These are phyloP conservation scores for Drosophila mojavensis DNA, from an alignment of 1,140 invertebrate genomes.

Conservation along the genomic window DNA sequence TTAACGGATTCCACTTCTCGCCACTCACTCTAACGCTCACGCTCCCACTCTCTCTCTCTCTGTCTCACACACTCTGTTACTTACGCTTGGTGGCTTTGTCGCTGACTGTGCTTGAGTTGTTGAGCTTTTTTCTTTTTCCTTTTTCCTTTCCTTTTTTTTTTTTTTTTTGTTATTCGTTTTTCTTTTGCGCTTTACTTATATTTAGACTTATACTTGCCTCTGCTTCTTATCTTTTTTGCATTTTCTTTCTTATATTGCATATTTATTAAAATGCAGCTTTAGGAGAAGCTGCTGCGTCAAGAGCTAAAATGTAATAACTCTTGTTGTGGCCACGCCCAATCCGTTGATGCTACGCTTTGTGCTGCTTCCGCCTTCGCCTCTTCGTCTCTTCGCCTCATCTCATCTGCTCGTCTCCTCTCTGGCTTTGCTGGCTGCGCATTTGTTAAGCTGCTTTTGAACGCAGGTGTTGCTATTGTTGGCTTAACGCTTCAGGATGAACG, in stretches of 20 bases:
- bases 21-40: neutral
- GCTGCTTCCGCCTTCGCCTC: constrained; percentile 5
- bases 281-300: constrained; percentile 35
- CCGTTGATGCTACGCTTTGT: neutral
- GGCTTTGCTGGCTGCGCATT: constrained; percentile 44
- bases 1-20: neutral
- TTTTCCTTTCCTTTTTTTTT: no score
- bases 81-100: constrained; percentile 48
- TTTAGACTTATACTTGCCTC: constrained; percentile 32
- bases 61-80: neutral
- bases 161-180: neutral
- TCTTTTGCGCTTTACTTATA: constrained; percentile 38
- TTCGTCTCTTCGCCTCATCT: neutral
- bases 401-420: constrained; percentile 1
- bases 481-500: constrained; percentile 58
- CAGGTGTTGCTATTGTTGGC: constrained; percentile 79
- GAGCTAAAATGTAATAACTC: constrained; percentile 80
- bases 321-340: constrained; percentile 58
- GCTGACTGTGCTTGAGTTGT: constrained; percentile 53
- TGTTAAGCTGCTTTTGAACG: constrained; percentile 79
- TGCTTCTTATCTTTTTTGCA: constrained; percentile 11
- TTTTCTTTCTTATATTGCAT: constrained; percentile 64
- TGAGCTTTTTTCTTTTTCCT: constrained; percentile 12
- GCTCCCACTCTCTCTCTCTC: neutral
- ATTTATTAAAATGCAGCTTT: constrained; percentile 78